These are phyloP conservation scores for Halcyon smyrnensis DNA, from an alignment of 2,797 vertebrate species.

Conservation along the genomic window DNA sequence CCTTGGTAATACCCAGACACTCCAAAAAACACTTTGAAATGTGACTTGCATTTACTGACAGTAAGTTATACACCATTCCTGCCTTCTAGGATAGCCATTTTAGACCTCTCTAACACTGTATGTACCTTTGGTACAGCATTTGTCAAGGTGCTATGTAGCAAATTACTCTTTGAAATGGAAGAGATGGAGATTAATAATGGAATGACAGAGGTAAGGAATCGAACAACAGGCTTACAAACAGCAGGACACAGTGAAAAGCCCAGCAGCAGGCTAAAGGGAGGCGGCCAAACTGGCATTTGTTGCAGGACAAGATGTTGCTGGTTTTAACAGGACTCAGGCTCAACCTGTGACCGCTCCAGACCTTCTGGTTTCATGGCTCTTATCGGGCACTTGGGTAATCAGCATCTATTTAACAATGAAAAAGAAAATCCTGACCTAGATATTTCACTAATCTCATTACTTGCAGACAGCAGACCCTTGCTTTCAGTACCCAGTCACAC, in stretches of 20 bases:
- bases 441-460: conserved; percentile 36
- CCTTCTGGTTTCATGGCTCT: not conserved
- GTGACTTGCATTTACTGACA: not conserved
- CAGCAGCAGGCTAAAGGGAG: not conserved
- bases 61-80: not conserved
- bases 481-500: not conserved
- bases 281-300: not conserved
- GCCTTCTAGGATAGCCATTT: not conserved
- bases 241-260: not conserved
- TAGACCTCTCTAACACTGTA: not conserved
- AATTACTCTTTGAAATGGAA: not conserved
- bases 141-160: not conserved
- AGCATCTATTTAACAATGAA: conserved; percentile 1
- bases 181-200: not conserved
- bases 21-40: not conserved
- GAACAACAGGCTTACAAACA: not conserved
- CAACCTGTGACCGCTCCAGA: not conserved
- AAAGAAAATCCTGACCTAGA: conserved; percentile 20
- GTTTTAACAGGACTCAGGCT: not conserved
- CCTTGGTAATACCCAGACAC: not conserved
- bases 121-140: not conserved
- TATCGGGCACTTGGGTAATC: not conserved
- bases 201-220: not conserved
- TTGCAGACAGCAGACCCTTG: not conserved
- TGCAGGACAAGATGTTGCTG: not conserved